Conservation (phyloP, 2,797 vertebrate genomes). For the Gouania willdenowi region DNA sequence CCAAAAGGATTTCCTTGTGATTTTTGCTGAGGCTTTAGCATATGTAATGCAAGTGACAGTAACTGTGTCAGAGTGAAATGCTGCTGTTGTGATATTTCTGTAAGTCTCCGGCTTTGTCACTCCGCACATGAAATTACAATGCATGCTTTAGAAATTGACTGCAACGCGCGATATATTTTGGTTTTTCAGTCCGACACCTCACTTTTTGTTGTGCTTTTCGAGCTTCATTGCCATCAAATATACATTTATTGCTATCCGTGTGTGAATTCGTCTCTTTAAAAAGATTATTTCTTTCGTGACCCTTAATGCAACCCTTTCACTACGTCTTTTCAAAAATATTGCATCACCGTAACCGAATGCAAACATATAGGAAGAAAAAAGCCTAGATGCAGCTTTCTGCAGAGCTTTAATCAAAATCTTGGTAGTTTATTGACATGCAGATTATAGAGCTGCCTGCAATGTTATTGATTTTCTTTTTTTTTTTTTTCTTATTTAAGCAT, state of each 20-base stretch:
- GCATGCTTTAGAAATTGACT: constrained; percentile 36
- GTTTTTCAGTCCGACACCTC: constrained; percentile 47
- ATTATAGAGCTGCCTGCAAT: constrained; percentile 50
- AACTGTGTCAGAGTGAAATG: constrained; percentile 29
- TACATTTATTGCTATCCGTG: constrained; percentile 32
- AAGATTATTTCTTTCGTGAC: constrained; percentile 16
- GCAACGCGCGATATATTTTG: constrained; percentile 30
- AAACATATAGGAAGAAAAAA: constrained; percentile 39
- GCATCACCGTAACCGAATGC: constrained; percentile 51
- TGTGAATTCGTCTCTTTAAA: constrained; percentile 34
- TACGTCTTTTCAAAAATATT: constrained; percentile 56
- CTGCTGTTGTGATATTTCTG: constrained; percentile 23
- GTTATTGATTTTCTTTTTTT: constrained; percentile 59
- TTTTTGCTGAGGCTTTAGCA: constrained; percentile 23
- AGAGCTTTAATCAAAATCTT: constrained; percentile 59
- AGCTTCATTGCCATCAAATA: constrained; percentile 27
- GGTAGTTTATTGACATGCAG: constrained; percentile 62
- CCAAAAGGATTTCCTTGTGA: constrained; percentile 12
- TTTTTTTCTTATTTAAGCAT: constrained; percentile 18
- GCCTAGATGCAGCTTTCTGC: constrained; percentile 45
- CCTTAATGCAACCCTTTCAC: constrained; percentile 22
- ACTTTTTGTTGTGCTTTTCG: constrained; percentile 36
- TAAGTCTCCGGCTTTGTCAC: constrained; percentile 34
- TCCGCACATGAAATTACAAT: constrained; percentile 31
- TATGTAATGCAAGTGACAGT: constrained; percentile 28